Evolutionary conservation across 2,797 vertebrate species (phyloP), one percentile per base, ranked within the genome.

Genomic region (Pelobates cultripes): DNA sequence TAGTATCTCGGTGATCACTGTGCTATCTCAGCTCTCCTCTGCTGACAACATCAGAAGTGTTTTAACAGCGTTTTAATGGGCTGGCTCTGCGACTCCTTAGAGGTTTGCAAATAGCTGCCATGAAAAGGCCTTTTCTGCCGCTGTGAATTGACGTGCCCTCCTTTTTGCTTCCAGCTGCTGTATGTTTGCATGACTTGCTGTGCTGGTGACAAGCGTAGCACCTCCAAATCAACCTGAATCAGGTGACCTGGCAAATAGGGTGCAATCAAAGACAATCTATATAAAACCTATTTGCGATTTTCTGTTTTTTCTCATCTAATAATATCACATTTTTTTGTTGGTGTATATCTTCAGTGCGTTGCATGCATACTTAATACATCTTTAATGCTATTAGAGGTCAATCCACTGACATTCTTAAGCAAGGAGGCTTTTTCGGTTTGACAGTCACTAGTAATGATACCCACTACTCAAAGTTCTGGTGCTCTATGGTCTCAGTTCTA

Each of bases 51-150:
- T 95, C 95, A 96, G 96, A 97, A 99, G 96, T 98, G 97, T 98
- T 98, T 98, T 97, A 97, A 99, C 97, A 98, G 96, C 94, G 95
- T 96, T 99, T 99, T 98, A 98, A 99, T 98, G 97, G 97, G 93
- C 92, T 92, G 93, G 89, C 92, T 93, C 91, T 88, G 90, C 73
- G 85, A 89, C 90, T 95, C 95, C 94, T 95, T 88, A 90, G 95
- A 96, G 95, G 92, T 87, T 96, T 96, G 93, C 94, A 96, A 96
- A 97, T 92, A 96, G 94, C 95, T 94, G 93, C 95, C 4, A 90
- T 91, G 92, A 93, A 94, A 92, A 91, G 91, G 77, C 90, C 90
- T 89, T 86, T 90, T 84, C 87, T 90, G 89, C 92, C 85, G 89
- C 94, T 93, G 91, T 87, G 92, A 93, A 95, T 91, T 93, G 95